phyloP scores from a whole-genome alignment of 2,888 invertebrate species.

The Drosophila formosana region DNA sequence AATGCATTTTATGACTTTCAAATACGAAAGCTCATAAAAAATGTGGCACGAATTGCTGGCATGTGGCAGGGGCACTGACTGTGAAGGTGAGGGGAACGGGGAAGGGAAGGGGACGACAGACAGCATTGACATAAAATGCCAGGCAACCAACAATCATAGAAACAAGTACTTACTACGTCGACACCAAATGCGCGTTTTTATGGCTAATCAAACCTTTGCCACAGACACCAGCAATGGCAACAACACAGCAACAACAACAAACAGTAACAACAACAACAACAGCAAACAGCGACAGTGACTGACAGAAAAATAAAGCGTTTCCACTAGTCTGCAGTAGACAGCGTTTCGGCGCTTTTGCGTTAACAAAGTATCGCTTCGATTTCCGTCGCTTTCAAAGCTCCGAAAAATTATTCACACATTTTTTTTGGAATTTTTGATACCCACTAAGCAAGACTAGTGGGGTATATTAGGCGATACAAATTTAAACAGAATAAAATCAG shows the following conservation, averaged over 20 bases:
- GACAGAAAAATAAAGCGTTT: conserved; percentile 1
- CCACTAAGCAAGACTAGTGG: background rate
- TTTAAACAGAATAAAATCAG: too few species aligned
- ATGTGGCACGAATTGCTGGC: conserved; percentile 45
- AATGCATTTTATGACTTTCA: conserved; percentile 75
- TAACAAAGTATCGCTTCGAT: conserved; percentile 2
- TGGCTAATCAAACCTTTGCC: conserved; percentile 79
- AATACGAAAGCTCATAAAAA: conserved; percentile 71
- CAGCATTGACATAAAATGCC: conserved; percentile 56
- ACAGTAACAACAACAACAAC: background rate
- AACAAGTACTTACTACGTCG: conserved; percentile 62
- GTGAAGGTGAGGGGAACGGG: too few species aligned
- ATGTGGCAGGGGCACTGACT: conserved; percentile 2
- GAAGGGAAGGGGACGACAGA: background rate
- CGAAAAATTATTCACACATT: background rate
- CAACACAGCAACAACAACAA: conserved; percentile 2
- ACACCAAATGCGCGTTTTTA: conserved; percentile 67
- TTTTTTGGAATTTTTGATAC: background rate
- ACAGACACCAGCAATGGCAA: conserved; percentile 48
- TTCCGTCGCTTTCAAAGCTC: background rate
- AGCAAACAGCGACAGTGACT: conserved; percentile 1
- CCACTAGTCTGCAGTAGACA: background rate
- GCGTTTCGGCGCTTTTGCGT: background rate
- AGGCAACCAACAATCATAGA: conserved; percentile 58
- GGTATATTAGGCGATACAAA: too few species aligned